Percentiles rank a stretch among this genome's conserved stretches.
phyloP scores from a whole-genome alignment of 2,113 vertebrate genomes.

The Gambusia holbrooki region DNA sequence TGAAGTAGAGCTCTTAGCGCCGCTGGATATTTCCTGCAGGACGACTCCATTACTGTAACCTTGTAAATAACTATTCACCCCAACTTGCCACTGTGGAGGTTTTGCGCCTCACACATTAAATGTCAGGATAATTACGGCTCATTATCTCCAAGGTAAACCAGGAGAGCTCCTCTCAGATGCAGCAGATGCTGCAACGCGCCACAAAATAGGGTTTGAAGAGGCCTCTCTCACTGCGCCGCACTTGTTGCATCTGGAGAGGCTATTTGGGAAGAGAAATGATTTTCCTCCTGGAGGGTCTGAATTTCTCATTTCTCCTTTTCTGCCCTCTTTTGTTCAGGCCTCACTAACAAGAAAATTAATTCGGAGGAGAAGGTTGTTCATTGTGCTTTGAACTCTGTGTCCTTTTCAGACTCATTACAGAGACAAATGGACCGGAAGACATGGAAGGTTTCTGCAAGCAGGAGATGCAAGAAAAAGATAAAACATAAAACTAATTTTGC shows the following conservation, averaged over 20 bases:
- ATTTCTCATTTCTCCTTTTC: conserved; percentile 4
- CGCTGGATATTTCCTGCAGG: conserved; percentile 1
- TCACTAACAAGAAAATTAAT: conserved; percentile 42
- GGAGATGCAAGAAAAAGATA: not conserved
- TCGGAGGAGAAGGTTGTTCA: conserved; percentile 29
- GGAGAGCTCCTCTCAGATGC: conserved; percentile 30
- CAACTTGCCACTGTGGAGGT: conserved; percentile 60
- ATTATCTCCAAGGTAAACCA: conserved; percentile 62
- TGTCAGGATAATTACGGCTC: conserved; percentile 75
- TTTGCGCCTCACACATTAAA: conserved; percentile 64
- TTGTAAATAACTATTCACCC: conserved; percentile 63
- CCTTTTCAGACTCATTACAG: conserved; percentile 25
- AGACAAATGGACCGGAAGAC: conserved; percentile 19
- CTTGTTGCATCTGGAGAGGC: conserved; percentile 33
- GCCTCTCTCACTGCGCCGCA: conserved; percentile 12
- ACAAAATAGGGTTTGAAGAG: conserved; percentile 42
- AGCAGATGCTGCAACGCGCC: conserved; percentile 6
- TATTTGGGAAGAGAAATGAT: conserved; percentile 20
- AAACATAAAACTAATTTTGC: not conserved
- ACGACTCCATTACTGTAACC: conserved; percentile 14
- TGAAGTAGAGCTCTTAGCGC: not conserved
- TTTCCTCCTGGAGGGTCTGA: conserved; percentile 22
- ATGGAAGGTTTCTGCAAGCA: not conserved
- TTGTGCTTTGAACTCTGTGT: conserved; percentile 26
- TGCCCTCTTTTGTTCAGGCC: conserved; percentile 14